phyloP scores from a whole-genome alignment of 1,140 invertebrate genomes.

The Brachionus asplanchnoidis region DNA sequence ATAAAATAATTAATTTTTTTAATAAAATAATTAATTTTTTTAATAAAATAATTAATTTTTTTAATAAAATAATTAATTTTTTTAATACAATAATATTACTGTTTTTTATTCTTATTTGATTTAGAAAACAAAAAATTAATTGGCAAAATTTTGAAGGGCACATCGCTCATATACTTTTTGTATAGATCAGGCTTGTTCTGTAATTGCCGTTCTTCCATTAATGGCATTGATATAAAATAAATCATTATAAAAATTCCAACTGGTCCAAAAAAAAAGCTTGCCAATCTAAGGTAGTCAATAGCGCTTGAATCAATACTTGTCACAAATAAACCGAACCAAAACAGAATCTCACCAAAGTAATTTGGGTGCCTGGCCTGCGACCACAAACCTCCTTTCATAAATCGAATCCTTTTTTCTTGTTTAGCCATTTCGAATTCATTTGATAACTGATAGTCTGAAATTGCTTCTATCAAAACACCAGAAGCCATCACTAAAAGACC shows the following conservation, averaged over 20 bases:
- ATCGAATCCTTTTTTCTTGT: neutral
- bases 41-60: neutral
- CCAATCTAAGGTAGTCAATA: neutral
- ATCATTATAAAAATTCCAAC: conserved; percentile 14
- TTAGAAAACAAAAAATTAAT: conserved; percentile 23
- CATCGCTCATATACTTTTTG: neutral
- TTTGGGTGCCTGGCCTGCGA: conserved; percentile 17
- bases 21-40: neutral
- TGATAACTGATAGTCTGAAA: conserved; percentile 11
- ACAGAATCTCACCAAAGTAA: conserved; percentile 37
- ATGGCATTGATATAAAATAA: conserved; percentile 30
- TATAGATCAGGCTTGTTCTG: neutral
- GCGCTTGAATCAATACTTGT: neutral
- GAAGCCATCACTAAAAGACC: neutral
- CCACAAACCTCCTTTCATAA: conserved; percentile 18
- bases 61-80: neutral
- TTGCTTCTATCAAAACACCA: neutral
- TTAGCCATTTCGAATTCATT: neutral
- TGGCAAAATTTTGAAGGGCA: conserved; percentile 22
- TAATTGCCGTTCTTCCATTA: conserved; percentile 35
- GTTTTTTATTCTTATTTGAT: neutral
- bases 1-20: too few species aligned
- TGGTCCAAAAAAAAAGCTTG: conserved; percentile 4
- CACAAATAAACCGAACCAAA: conserved; percentile 30
- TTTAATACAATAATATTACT: neutral